Base-by-base conservation (phyloP, 2,888 invertebrate species). In the Clanis bilineata region DNA sequence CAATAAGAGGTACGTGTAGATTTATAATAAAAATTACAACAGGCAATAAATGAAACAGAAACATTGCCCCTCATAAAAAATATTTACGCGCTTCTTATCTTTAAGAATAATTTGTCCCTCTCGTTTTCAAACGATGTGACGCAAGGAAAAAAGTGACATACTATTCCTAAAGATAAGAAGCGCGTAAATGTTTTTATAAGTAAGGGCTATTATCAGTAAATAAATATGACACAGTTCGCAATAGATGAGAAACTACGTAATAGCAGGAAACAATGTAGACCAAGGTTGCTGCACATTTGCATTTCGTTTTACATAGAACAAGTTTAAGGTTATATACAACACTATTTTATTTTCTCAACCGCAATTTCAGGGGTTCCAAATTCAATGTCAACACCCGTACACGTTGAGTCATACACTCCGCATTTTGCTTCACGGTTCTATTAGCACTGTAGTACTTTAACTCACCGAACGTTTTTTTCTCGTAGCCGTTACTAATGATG, bases 401-500 rank as follows among this genome's bases (percentile, higher is more conserved):
- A 32, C 36, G 36, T 22, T 58, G 41, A 39, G 60, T 64, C 64
- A 64, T 41, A 57, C 51, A 41, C 54, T 61, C 22, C 59, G 68
- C 67, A 66, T 62, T 64, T 62, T 58, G 57, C 66, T 72, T 68
- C 67, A 75, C 76, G 73, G 68, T 79, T 75, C 73, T 74, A 77
- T 82, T 77, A 71, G 64, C 74, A 71, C 68, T 71, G 64, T 32
- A 57, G 57, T 51, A 57, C 57, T 60, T 64, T 57, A 64, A 39
- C 21, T 36, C 39, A 25, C 25, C 47, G 39, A 61, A 43, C 38
- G 38, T 28, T 58, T 44, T 62, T 62, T 66, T 79, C 79, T 80
- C 63, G 56, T 63, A 65, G 67, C 74, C 72, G 73, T 80, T 75
- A 69, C 65, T 62, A 72, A 69, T 86, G 86, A 86, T 84, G 83